These are phyloP conservation scores for Brachionus rubens DNA, from an alignment of 1,140 invertebrate species.

Conservation along the genomic window DNA sequence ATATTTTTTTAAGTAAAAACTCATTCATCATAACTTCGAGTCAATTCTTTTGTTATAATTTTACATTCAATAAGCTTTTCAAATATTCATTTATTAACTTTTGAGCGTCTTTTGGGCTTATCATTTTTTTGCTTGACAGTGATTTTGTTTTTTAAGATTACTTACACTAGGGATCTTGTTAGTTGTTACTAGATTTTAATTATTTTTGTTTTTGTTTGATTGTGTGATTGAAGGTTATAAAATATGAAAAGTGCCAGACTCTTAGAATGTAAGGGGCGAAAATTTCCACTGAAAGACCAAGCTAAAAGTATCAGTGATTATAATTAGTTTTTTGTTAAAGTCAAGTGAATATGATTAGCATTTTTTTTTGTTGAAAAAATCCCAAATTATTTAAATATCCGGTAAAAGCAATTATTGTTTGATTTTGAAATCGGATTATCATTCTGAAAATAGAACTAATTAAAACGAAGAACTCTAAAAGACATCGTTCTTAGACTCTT, in stretches of 20 bases:
- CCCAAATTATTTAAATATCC: slow-evolving; percentile 21
- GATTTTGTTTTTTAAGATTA: too few species aligned
- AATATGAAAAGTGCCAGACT: too few species aligned
- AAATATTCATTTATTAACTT: too few species aligned
- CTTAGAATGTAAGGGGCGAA: too few species aligned
- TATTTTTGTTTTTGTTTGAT: not conserved
- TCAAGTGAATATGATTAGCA: slow-evolving; percentile 1
- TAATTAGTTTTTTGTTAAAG: not conserved
- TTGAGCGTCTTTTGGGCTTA: too few species aligned
- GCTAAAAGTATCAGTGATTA: too few species aligned
- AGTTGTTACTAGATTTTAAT: not conserved
- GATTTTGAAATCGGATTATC: not conserved
- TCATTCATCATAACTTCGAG: slow-evolving; percentile 4
- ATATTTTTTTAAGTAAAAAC: not conserved
- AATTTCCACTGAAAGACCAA: too few species aligned
- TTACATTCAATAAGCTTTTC: too few species aligned
- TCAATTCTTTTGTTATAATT: too few species aligned
- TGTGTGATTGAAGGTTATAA: too few species aligned
- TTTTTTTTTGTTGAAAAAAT: slow-evolving; percentile 3
- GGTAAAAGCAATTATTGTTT: slow-evolving; percentile 4
- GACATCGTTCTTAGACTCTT: not conserved
- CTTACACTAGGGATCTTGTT: too few species aligned
- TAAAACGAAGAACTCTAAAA: not conserved
- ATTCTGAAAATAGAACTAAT: not conserved
- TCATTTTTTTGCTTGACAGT: too few species aligned